Percentiles rank a stretch among this genome's conserved stretches.
phyloP scores from a whole-genome alignment of 53 echinoderm and acorn worm genomes.

The Hippasteria phrygiana region DNA sequence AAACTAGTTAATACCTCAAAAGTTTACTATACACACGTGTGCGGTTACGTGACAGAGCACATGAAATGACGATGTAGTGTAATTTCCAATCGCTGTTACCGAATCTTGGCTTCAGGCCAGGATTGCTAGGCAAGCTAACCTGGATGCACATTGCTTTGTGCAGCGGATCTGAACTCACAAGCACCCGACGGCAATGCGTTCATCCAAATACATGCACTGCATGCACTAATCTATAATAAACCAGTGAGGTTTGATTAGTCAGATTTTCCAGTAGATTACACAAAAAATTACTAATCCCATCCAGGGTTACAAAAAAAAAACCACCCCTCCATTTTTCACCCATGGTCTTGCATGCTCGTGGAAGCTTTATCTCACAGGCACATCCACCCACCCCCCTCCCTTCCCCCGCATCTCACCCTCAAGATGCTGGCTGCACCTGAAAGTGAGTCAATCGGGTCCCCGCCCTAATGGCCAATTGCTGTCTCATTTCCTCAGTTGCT shows the following conservation, averaged over 20 bases:
- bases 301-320: too few relatives aligned
- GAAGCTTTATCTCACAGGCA: background rate
- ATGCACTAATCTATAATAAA: too few relatives aligned
- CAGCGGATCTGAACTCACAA: background rate
- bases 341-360: background rate
- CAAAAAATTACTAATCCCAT: too few relatives aligned
- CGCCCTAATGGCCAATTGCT: slow-evolving; percentile 42
- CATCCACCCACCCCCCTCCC: slow-evolving; percentile 5
- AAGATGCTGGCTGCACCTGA: slow-evolving; percentile 14
- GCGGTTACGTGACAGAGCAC: background rate
- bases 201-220: too few relatives aligned
- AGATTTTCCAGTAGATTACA: too few relatives aligned
- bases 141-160: too few relatives aligned
- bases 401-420: background rate
- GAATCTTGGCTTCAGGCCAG: background rate
- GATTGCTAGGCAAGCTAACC: background rate
- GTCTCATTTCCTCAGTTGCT: slow-evolving; percentile 44
- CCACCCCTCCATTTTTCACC: too few relatives aligned
- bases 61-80: background rate
- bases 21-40: too few relatives aligned
- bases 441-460: slow-evolving; percentile 33
- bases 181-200: background rate
- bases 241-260: too few relatives aligned
- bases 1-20: too few relatives aligned
- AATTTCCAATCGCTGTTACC: background rate